These are phyloP conservation scores for Notocelia uddmanniana DNA, from an alignment of 2,888 invertebrate species.

Conservation along the genomic window DNA sequence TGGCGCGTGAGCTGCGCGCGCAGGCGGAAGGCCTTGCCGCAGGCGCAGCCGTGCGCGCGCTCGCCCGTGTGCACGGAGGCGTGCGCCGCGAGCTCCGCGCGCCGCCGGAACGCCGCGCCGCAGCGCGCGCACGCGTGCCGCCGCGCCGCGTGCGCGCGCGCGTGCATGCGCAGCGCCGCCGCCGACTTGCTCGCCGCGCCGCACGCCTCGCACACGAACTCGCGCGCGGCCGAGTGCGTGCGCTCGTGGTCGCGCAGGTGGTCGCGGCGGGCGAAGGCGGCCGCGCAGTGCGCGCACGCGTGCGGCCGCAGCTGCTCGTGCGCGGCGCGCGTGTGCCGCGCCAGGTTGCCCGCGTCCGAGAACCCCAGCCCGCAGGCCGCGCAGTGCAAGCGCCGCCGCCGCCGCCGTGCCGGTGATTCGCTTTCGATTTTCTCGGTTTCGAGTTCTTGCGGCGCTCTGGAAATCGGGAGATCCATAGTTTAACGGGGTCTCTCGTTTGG, in stretches of 20 bases:
- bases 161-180: conserved; percentile 82
- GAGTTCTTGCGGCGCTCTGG: conserved; percentile 17
- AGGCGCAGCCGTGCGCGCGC: conserved; percentile 82
- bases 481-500: not conserved
- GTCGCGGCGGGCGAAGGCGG: conserved; percentile 77
- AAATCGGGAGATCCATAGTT: conserved; percentile 8
- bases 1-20: conserved; percentile 66
- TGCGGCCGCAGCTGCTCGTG: conserved; percentile 80
- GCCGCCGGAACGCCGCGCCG: conserved; percentile 82
- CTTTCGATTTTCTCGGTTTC: not conserved
- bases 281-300: conserved; percentile 77
- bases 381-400: conserved; percentile 79
- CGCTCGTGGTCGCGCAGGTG: conserved; percentile 81
- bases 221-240: conserved; percentile 74
- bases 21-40: conserved; percentile 81
- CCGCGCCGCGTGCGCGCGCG: conserved; percentile 67
- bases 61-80: conserved; percentile 84
- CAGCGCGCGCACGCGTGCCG: conserved; percentile 80
- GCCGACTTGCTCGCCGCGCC: conserved; percentile 82
- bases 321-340: conserved; percentile 79
- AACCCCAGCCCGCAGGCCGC: conserved; percentile 83
- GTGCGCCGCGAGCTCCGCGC: conserved; percentile 83
- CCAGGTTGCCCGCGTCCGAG: conserved; percentile 78
- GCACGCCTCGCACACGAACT: conserved; percentile 84
- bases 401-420: conserved; percentile 55